phyloP scores from a whole-genome alignment of 2,888 invertebrate species.

The Eugnorisma glareosa region DNA sequence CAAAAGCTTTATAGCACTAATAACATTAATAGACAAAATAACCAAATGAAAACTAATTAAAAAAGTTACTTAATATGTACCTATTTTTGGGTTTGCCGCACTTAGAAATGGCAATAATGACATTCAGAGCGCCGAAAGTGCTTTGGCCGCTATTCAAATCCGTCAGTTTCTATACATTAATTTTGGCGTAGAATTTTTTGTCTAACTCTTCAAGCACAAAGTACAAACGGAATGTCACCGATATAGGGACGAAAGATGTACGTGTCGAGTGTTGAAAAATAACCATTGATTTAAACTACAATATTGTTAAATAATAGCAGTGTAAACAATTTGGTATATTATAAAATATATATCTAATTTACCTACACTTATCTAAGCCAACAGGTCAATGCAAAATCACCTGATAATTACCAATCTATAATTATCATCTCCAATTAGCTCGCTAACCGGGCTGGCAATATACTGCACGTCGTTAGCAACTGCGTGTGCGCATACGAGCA shows the following conservation, averaged over 20 bases:
- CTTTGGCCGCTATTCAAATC: not conserved
- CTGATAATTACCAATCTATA: not conserved
- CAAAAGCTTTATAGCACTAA: too few relatives aligned
- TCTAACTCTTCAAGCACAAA: too few relatives aligned
- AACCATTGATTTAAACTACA: not conserved
- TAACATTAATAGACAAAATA: too few relatives aligned
- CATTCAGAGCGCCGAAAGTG: not conserved
- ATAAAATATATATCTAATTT: not conserved
- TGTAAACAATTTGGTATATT: not conserved
- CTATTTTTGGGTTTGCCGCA: too few relatives aligned
- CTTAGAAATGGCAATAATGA: not conserved
- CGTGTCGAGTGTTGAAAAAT: not conserved
- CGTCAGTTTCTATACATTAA: not conserved
- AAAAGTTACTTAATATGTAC: not conserved
- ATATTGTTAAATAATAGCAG: not conserved
- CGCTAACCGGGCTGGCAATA: too few relatives aligned
- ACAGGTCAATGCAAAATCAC: not conserved
- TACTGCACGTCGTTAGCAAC: not conserved
- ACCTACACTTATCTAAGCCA: not conserved
- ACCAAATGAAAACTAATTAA: too few relatives aligned
- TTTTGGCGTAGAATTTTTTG: too few relatives aligned
- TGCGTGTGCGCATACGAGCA: not conserved
- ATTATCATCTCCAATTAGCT: constrained; percentile 7
- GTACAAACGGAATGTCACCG: too few relatives aligned
- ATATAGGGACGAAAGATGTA: too few relatives aligned